Base-by-base conservation (phyloP, 2,113 vertebrate species). In the Marmota flaviventris region DNA sequence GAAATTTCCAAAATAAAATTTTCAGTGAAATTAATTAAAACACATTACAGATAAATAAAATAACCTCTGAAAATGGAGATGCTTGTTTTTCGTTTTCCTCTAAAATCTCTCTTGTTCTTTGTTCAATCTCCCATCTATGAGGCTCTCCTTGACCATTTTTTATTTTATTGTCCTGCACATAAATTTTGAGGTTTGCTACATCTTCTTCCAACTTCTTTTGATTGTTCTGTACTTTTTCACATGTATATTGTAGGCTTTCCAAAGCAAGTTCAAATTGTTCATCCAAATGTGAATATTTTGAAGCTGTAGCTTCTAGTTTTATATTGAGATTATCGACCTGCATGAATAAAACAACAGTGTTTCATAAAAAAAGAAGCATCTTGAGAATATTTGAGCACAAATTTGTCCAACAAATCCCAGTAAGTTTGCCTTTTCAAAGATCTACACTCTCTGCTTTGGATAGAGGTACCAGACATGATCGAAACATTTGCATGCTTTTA, bases 11-110 rank as follows among this genome's bases (percentile, higher is more conserved):
- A 91, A 93, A 87, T 70, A 45, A n/a, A 85, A 93, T 73, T 42
- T 72, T 29, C 37, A 77, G 37, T 48, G 48, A 48, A 48, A 48
- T 48, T 45, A 48, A 48, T 48, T 48, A 76, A 72, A 76, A 20
- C 12, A 58, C 11, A 58, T 12, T 73, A 0, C 0, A 34, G 24
- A 94, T 53, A 72, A 51, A 72, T 39, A 85, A 70, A 51, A 92
- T 53, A 97, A 99, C 99, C 99, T 99, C 99, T 92, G 99, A 98
- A 98, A 99, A 99, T 1, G 99, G 86, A 98, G 99, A 99, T 94
- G 99, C 99, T 98, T 99, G 98, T 97, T 99, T 99, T 58, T 99
- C 97, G 88, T 99, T 99, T 94, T 99, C 98, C 25, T 98, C 98
- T 58, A 99, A 63, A 92, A 99, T 99, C 95, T 99, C 98, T 6